Conservation (phyloP, 2,888 invertebrate species). For the Ommatoiulus sabulosus region DNA sequence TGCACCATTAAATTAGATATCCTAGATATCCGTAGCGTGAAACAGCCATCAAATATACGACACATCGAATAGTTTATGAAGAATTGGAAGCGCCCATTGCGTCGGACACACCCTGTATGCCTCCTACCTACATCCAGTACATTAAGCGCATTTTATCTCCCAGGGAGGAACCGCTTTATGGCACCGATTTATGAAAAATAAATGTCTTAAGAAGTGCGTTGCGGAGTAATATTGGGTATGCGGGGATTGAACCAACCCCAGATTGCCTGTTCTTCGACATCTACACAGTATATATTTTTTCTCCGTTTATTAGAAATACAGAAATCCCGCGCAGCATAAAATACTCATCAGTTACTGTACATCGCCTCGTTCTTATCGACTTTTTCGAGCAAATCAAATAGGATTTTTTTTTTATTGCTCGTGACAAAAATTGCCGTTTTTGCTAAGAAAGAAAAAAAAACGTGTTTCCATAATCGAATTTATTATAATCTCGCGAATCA, state of each 20-base stretch:
- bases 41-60: too few species aligned
- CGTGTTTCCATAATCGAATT: constrained; percentile 5
- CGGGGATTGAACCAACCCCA: not conserved
- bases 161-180: not conserved
- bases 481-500: constrained; percentile 22
- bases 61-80: too few species aligned
- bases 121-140: not conserved
- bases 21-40: not conserved
- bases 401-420: not conserved
- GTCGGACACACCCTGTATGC: not conserved
- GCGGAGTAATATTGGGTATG: not conserved
- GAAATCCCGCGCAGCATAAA: not conserved
- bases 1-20: not conserved
- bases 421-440: constrained; percentile 16
- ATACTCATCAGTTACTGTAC: constrained; percentile 4
- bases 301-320: not conserved
- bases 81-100: not conserved
- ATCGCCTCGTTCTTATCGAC: constrained; percentile 12
- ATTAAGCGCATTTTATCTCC: constrained; percentile 12
- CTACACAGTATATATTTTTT: not conserved
- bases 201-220: not conserved
- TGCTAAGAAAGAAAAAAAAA: not conserved
- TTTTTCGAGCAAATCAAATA: constrained; percentile 7
- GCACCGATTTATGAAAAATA: constrained; percentile 24
- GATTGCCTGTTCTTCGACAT: not conserved